Evolutionary conservation across 92 coral and sea anemone genomes (phyloP).

Genomic region (Siderastrea siderea): DNA sequence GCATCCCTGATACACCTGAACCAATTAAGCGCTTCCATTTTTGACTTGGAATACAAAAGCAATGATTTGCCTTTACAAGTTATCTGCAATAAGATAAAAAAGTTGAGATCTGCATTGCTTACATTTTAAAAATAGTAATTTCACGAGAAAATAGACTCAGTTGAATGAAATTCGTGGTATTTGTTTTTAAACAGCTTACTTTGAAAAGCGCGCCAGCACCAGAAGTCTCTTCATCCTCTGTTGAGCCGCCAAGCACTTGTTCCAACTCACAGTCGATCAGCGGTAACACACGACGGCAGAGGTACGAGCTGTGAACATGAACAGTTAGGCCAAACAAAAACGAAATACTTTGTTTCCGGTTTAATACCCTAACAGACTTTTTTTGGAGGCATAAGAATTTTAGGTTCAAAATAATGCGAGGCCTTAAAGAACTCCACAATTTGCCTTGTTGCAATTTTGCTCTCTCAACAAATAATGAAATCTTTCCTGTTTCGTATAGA

Average conservation of each 20-base stretch:
- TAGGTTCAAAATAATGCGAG: too few species aligned
- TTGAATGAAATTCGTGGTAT: not conserved
- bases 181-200: slow-evolving; percentile 41
- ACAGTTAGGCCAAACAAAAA: not conserved
- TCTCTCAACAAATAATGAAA: too few species aligned
- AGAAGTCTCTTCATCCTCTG: slow-evolving; percentile 72
- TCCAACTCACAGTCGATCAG: slow-evolving; percentile 89
- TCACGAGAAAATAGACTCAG: not conserved
- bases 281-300: slow-evolving; percentile 94
- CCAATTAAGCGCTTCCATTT: slow-evolving; percentile 89
- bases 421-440: too few species aligned
- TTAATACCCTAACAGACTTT: too few species aligned
- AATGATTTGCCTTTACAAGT: slow-evolving; percentile 90
- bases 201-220: slow-evolving; percentile 94
- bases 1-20: slow-evolving; percentile 82
- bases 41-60: slow-evolving; percentile 92
- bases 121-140: not conserved
- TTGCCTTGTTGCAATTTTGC: too few species aligned
- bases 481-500: too few species aligned
- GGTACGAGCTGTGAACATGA: slow-evolving; percentile 74
- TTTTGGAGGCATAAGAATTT: too few species aligned
- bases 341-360: too few species aligned
- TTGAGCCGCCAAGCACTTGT: slow-evolving; percentile 92
- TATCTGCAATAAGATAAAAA: slow-evolving; percentile 58
- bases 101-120: too few species aligned